Evolutionary conservation across 2,888 invertebrate species (phyloP), one percentile per base, ranked within the genome.

Genomic region (Hemicrepidius hirtus): DNA sequence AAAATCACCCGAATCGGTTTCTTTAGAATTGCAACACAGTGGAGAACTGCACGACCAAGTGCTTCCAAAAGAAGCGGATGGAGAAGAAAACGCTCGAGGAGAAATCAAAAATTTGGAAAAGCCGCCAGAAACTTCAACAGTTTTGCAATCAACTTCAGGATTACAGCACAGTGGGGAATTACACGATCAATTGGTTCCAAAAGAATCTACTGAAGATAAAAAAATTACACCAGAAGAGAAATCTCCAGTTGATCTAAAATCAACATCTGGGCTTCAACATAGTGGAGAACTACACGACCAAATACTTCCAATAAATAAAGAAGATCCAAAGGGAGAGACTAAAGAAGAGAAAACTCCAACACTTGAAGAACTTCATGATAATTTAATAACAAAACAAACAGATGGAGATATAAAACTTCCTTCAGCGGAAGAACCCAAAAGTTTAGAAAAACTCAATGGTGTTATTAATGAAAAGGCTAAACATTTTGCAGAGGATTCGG

Each of bases 151-250:
- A 7, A 13, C 4, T 3, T 35, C 35, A 13, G 84, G 82, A 74
- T 81, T 88, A 71, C 75, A 87, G 73, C 87, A 88, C 78, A 86
- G 88, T 12, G 87, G 88, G 49, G 88, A 88, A 81, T 87, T 87
- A 75, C 88, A 88, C 77, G 88, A 88, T 75, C 81, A 84, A 16
- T 0, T 44, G 44, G 13, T 44, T 6, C 13, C 44, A 44, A 16
- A 12, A 50, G 37, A 60, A 32, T 32, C 32, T 32, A 6, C 7
- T 32, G 60, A 44, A 37, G 49, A 68, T 35, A 24, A 69, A 40
- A 18, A 16, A 53, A 12, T 7, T 5, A n/a, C 16, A 37, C 12
- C 18, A 57, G 10, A 16, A 49, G 20, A 10, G n/a, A n/a, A n/a
- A 28, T 1, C 18, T 24, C 50, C 12, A 10, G 21, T 32, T 37